Percentiles rank a stretch among this genome's conserved stretches.
phyloP scores from a whole-genome alignment of 2,888 invertebrate species.

The Disparrhopalites patrizii region DNA sequence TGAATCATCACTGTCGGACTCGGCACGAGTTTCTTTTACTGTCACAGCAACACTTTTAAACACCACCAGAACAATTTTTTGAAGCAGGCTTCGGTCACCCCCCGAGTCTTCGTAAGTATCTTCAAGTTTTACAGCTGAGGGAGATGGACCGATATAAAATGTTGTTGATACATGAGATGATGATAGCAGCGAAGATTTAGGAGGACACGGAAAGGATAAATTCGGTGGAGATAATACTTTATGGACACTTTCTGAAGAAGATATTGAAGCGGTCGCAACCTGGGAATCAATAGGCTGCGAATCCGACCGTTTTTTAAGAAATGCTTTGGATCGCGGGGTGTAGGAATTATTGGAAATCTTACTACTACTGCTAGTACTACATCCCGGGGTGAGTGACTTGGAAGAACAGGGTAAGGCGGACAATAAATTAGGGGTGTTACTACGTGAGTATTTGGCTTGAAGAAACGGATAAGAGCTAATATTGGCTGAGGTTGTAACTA shows the following conservation, averaged over 20 bases:
- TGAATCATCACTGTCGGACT: conserved; percentile 35
- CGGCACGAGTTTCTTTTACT: conserved; percentile 73
- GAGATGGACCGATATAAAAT: conserved; percentile 40
- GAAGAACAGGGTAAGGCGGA: not conserved
- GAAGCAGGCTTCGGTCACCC: conserved; percentile 73
- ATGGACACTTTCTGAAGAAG: too few species aligned
- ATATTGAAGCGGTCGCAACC: too few species aligned
- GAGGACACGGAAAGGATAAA: too few species aligned
- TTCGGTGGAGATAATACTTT: too few species aligned
- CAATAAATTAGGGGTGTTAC: not conserved
- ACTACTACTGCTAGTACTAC: too few species aligned
- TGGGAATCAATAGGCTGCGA: too few species aligned
- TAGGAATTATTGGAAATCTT: too few species aligned
- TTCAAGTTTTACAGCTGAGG: conserved; percentile 55
- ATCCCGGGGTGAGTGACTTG: not conserved
- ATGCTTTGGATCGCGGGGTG: too few species aligned
- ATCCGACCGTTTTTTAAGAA: too few species aligned
- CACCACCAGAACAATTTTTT: conserved; percentile 80
- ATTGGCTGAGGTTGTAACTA: too few species aligned
- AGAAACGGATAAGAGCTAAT: not conserved
- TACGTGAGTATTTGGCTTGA: not conserved
- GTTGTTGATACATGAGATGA: too few species aligned
- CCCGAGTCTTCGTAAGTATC: conserved; percentile 44
- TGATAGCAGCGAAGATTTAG: too few species aligned
- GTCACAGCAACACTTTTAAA: conserved; percentile 85